Evolutionary conservation across 2,888 invertebrate genomes (phyloP).

Genomic region (Cynaeus angustus): DNA sequence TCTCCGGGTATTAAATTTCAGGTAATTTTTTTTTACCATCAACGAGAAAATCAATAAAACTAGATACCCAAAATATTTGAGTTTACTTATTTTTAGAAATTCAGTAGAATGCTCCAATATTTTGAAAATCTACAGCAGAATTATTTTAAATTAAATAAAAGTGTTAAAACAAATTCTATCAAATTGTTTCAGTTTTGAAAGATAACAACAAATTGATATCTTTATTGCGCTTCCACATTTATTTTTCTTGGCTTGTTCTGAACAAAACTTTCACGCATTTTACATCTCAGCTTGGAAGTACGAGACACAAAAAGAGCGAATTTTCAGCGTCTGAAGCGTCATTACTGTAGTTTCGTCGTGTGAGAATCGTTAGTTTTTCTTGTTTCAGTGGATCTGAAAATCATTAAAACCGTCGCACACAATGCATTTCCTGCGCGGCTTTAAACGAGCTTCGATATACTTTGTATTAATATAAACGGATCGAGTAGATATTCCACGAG

Average conservation of each 20-base stretch:
- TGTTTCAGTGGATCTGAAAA: constrained; percentile 38
- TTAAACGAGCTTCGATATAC: constrained; percentile 32
- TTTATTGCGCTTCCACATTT: not conserved
- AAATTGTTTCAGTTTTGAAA: too few relatives aligned
- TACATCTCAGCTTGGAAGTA: constrained; percentile 8
- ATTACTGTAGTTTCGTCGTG: constrained; percentile 21
- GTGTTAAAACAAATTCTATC: too few relatives aligned
- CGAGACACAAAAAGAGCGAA: constrained; percentile 6
- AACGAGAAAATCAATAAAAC: too few relatives aligned
- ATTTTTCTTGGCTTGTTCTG: not conserved
- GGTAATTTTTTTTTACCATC: too few relatives aligned
- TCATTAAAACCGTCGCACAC: constrained; percentile 38
- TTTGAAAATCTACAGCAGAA: too few relatives aligned
- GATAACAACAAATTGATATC: too few relatives aligned
- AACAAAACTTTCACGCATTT: constrained; percentile 15
- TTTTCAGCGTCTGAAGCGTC: constrained; percentile 17
- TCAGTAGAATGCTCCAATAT: too few relatives aligned
- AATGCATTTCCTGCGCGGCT: constrained; percentile 8
- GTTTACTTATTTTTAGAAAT: too few relatives aligned
- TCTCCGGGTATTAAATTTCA: too few relatives aligned
- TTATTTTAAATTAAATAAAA: too few relatives aligned
- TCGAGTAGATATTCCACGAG: constrained; percentile 40
- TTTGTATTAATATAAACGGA: constrained; percentile 51
- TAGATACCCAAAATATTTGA: too few relatives aligned
- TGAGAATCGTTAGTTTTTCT: constrained; percentile 37